Conservation (phyloP, 2,113 vertebrate genomes). For the Rhea pennata region DNA sequence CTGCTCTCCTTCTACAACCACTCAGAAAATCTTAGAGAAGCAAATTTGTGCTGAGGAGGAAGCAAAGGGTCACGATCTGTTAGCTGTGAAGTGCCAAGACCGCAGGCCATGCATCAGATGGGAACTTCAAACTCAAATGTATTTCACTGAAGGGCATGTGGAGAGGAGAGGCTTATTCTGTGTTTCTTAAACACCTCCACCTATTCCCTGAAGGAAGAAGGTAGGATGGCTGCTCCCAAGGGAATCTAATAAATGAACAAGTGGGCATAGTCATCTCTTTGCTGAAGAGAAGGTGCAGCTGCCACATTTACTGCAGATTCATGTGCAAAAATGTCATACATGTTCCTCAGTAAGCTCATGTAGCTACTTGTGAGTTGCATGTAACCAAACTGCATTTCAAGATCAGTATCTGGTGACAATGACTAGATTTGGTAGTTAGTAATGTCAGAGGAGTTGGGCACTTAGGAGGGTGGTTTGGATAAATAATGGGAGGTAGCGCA, state of each 20-base stretch:
- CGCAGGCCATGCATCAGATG: not conserved
- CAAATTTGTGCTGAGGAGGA: not conserved
- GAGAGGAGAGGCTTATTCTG: not conserved
- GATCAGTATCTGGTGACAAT: not conserved
- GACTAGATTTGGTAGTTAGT: not conserved
- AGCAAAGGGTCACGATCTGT: not conserved
- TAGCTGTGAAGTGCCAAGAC: not conserved
- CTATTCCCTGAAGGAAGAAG: not conserved
- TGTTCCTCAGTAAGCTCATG: not conserved
- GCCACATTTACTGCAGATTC: not conserved
- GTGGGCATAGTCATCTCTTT: accelerated
- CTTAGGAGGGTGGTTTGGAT: not conserved
- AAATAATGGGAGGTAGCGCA: not conserved
- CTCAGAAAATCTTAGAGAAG: not conserved
- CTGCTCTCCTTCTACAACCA: not conserved
- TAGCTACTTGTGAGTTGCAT: not conserved
- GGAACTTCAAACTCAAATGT: not conserved
- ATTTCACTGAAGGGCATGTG: not conserved
- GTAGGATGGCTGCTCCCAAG: not conserved
- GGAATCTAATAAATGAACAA: not conserved
- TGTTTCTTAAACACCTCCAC: not conserved
- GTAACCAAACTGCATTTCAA: not conserved
- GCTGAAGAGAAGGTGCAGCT: not conserved
- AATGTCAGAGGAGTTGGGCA: not conserved
- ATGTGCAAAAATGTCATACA: not conserved